These are phyloP conservation scores for Drosophila sp. DNA, from an alignment of 1,140 invertebrate species.

Conservation along the genomic window DNA sequence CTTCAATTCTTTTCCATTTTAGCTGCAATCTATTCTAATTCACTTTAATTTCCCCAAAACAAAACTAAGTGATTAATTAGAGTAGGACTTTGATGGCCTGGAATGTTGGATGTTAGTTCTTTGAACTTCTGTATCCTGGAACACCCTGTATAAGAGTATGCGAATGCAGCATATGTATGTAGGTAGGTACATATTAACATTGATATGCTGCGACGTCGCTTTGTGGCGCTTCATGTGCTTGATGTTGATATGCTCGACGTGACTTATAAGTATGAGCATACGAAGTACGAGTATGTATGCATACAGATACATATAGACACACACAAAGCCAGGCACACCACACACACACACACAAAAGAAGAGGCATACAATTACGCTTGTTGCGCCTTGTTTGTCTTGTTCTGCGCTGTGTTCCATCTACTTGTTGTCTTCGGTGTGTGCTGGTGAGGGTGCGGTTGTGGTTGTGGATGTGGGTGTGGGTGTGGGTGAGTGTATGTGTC, in stretches of 20 bases:
- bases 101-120: not conserved
- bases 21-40: too few species aligned
- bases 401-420: constrained; percentile 23
- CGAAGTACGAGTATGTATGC: constrained; percentile 8
- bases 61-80: too few species aligned
- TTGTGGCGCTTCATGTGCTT: constrained; percentile 60
- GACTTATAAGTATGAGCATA: constrained; percentile 41
- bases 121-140: not conserved
- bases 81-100: too few species aligned
- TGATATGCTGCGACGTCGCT: constrained; percentile 53
- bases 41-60: too few species aligned
- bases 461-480: not conserved
- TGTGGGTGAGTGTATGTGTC: constrained; percentile 10
- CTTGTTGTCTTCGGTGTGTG: constrained; percentile 33
- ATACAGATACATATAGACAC: constrained; percentile 19
- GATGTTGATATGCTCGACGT: constrained; percentile 67
- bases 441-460: constrained; percentile 7
- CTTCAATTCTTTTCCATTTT: too few species aligned
- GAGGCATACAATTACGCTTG: constrained; percentile 63
- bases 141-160: not conserved
- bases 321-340: constrained; percentile 40
- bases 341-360: constrained; percentile 30
- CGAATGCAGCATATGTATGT: not conserved
- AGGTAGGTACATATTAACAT: constrained; percentile 23
- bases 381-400: constrained; percentile 46